Percentiles rank a stretch among this genome's conserved stretches.
Conservation (phyloP, 2,113 vertebrate species). For the Psammodynastes pulverulentus region DNA sequence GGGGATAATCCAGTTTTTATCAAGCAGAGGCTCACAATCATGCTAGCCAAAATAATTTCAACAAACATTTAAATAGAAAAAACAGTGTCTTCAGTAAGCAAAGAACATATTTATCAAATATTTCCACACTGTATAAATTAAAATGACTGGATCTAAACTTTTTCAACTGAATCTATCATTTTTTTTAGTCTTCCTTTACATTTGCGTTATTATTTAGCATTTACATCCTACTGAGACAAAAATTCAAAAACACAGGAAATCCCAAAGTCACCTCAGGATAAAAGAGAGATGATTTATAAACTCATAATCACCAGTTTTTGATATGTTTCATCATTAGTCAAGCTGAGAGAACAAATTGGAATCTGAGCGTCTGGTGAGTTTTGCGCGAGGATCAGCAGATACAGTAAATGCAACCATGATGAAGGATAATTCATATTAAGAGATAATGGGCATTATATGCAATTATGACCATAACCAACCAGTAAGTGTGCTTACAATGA, state of each 20-base stretch:
- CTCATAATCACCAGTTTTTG: slow-evolving; percentile 60
- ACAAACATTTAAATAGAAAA: not conserved
- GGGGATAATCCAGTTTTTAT: not conserved
- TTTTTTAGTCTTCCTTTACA: slow-evolving; percentile 34
- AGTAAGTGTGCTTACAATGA: slow-evolving; percentile 56
- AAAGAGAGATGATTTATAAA: slow-evolving; percentile 62
- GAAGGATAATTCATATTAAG: slow-evolving; percentile 64
- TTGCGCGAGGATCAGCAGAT: slow-evolving; percentile 56
- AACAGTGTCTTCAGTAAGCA: not conserved
- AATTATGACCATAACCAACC: slow-evolving; percentile 46
- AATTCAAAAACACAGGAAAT: slow-evolving; percentile 48
- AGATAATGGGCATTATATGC: slow-evolving; percentile 49
- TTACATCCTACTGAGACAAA: slow-evolving; percentile 50
- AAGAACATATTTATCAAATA: not conserved
- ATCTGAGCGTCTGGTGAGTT: slow-evolving; percentile 54
- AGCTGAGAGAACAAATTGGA: slow-evolving; percentile 69
- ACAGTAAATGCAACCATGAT: slow-evolving; percentile 59
- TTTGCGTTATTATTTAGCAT: slow-evolving; percentile 52
- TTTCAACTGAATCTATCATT: not conserved
- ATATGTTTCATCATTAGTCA: slow-evolving; percentile 68
- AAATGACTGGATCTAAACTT: not conserved
- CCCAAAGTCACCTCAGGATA: slow-evolving; percentile 53
- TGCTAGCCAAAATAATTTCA: not conserved
- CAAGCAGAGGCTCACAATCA: not conserved
- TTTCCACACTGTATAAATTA: not conserved